These are phyloP conservation scores for Alloscopus bannaensis DNA, from an alignment of 2,888 invertebrate species.

Conservation along the genomic window DNA sequence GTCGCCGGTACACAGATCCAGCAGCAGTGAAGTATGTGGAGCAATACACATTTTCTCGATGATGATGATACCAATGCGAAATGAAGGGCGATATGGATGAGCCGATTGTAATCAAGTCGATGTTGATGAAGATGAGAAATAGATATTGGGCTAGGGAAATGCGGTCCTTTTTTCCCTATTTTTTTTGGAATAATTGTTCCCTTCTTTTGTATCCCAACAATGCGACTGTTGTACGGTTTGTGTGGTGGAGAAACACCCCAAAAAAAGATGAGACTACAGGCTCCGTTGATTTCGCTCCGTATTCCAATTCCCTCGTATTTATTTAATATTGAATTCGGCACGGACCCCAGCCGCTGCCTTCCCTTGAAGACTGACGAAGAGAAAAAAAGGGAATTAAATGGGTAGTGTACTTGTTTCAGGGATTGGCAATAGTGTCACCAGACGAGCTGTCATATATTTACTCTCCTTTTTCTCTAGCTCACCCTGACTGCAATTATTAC, in stretches of 20 bases:
- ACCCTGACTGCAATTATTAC: background rate
- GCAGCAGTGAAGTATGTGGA: no score
- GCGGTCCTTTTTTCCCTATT: background rate
- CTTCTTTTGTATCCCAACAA: slow-evolving; percentile 1
- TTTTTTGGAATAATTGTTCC: no score
- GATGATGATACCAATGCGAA: background rate
- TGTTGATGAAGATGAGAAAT: slow-evolving; percentile 25
- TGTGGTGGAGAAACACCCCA: background rate
- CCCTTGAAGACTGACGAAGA: slow-evolving; percentile 1
- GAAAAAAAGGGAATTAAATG: slow-evolving; percentile 53
- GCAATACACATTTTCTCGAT: background rate
- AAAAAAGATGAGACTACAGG: slow-evolving; percentile 1
- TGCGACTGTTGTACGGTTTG: no score
- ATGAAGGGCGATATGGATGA: slow-evolving; percentile 25
- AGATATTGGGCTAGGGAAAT: background rate
- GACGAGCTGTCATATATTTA: background rate
- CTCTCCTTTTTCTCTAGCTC: background rate
- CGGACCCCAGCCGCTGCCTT: slow-evolving; percentile 17
- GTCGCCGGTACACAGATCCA: slow-evolving; percentile 1
- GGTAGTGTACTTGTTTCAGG: background rate
- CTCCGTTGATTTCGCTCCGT: slow-evolving; percentile 20
- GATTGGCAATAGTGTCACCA: background rate
- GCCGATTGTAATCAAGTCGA: slow-evolving; percentile 25
- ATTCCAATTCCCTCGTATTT: slow-evolving; percentile 24
- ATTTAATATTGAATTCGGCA: slow-evolving; percentile 28